These are phyloP conservation scores for Montifringilla adamsi DNA, from an alignment of 2,113 vertebrate species.

Conservation along the genomic window DNA sequence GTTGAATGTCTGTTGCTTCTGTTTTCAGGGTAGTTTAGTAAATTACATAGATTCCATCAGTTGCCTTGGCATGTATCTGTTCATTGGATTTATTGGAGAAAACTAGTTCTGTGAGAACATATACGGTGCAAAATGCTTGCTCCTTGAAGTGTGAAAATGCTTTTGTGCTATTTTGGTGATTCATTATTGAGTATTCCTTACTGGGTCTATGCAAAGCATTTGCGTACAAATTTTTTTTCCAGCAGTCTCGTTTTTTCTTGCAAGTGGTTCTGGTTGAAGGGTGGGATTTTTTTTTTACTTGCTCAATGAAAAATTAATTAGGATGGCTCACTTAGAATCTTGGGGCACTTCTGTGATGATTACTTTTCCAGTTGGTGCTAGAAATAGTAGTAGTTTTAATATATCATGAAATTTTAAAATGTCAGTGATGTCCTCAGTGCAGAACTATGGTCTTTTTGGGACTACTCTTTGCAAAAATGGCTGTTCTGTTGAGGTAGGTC, in stretches of 20 bases:
- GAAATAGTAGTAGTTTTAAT: neutral
- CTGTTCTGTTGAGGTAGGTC: neutral
- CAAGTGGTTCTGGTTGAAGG: neutral
- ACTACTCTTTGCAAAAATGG: neutral
- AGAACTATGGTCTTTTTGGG: neutral
- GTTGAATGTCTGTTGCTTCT: rapidly evolving
- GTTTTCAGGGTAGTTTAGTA: rapidly evolving
- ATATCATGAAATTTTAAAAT: rapidly evolving
- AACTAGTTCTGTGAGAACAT: neutral
- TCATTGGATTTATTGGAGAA: neutral
- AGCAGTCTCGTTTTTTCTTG: neutral
- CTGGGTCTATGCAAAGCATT: neutral
- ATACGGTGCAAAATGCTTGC: rapidly evolving
- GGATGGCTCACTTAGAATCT: neutral
- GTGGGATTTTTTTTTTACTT: neutral
- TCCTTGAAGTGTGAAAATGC: neutral
- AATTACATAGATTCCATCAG: rapidly evolving
- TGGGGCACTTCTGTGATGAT: neutral
- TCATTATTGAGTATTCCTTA: no score
- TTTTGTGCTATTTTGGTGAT: neutral
- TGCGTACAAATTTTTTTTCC: rapidly evolving
- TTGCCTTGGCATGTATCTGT: rapidly evolving
- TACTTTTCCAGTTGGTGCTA: neutral
- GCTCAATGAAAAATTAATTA: neutral
- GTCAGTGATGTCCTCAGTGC: neutral